Conservation (phyloP, 2,888 invertebrate species). For the Cataglyphis livida region DNA sequence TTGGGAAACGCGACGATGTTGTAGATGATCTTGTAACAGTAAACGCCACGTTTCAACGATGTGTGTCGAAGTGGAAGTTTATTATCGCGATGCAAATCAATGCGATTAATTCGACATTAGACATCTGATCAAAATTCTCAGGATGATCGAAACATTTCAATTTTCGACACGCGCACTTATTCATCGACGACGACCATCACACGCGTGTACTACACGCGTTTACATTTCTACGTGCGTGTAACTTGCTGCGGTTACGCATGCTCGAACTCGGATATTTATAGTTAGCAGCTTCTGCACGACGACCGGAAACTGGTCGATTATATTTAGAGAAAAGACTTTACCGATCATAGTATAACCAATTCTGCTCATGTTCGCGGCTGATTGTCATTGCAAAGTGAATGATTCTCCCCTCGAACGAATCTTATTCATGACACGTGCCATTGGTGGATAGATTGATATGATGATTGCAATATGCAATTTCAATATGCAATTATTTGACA, state of each 20-base stretch:
- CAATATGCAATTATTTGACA: constrained; percentile 1
- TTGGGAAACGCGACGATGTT: background rate
- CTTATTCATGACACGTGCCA: constrained; percentile 35
- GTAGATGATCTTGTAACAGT: background rate
- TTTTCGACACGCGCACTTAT: constrained; percentile 32
- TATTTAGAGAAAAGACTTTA: constrained; percentile 78
- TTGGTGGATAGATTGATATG: constrained; percentile 21
- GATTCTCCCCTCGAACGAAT: constrained; percentile 37
- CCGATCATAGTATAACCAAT: constrained; percentile 67
- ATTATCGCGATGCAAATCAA: background rate
- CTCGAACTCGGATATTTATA: constrained; percentile 69
- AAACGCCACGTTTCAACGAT: background rate
- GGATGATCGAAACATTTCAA: constrained; percentile 11
- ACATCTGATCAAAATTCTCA: background rate
- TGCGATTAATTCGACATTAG: background rate
- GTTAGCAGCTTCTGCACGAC: constrained; percentile 62
- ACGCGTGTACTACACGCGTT: constrained; percentile 12
- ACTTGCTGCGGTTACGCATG: constrained; percentile 57
- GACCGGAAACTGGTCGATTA: constrained; percentile 79
- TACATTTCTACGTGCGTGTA: constrained; percentile 48
- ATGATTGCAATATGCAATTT: constrained; percentile 10
- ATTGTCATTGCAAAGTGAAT: constrained; percentile 61
- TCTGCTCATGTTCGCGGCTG: constrained; percentile 45
- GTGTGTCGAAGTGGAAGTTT: background rate
- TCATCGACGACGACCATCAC: background rate